Conservation (phyloP, 2,797 vertebrate genomes). For the Erethizon dorsatum region DNA sequence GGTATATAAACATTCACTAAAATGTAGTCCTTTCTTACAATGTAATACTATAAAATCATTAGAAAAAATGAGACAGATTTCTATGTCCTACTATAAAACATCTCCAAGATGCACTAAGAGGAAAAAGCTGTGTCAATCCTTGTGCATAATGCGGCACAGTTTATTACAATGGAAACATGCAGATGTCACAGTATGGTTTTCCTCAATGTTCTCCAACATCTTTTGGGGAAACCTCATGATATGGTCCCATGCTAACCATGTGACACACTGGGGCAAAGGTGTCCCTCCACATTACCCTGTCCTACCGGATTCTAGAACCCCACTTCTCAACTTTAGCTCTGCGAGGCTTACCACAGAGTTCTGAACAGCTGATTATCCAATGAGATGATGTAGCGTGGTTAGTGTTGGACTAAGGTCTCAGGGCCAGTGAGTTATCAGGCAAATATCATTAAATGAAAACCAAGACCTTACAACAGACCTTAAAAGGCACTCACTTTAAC, state of each 20-base stretch:
- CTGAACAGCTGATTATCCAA: background rate
- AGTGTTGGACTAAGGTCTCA: background rate
- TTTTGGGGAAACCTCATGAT: background rate
- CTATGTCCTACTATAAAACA: background rate
- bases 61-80: conserved; percentile 2
- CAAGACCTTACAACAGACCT: background rate
- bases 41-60: background rate
- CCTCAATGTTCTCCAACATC: background rate
- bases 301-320: background rate
- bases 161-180: background rate
- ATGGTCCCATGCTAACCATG: background rate
- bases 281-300: background rate
- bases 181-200: conserved; percentile 8
- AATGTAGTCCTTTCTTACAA: background rate
- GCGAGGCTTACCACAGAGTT: background rate
- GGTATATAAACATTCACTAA: conserved; percentile 12
- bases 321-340: background rate
- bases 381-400: background rate
- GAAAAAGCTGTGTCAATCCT: background rate
- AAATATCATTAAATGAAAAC: background rate
- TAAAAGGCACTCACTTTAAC: background rate
- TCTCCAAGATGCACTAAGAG: background rate
- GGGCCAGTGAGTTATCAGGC: background rate
- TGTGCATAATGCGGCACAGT: background rate
- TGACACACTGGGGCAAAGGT: background rate